Evolutionary conservation across 1,140 invertebrate species (phyloP).

Genomic region (Cotesia chilonis): DNA sequence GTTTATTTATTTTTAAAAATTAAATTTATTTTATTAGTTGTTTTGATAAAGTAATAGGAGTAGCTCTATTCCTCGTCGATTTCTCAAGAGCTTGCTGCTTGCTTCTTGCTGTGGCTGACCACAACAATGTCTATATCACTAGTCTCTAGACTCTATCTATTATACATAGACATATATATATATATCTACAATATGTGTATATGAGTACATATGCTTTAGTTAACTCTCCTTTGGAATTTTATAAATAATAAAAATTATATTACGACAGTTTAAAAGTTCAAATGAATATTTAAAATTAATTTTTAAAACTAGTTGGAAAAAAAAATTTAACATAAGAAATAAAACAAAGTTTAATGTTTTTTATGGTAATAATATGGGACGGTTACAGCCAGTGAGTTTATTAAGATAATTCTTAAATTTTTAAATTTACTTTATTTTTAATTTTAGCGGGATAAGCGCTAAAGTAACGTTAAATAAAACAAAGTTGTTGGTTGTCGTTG

Average conservation of each 20-base stretch:
- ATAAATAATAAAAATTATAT: not conserved
- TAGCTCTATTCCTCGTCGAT: conserved; percentile 45
- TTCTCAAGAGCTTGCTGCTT: conserved; percentile 43
- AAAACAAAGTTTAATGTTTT: not conserved
- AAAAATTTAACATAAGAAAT: not conserved
- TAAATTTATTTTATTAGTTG: no score
- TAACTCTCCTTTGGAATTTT: not conserved
- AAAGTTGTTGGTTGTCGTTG: conserved; percentile 21
- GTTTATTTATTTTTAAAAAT: no score
- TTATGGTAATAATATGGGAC: conserved; percentile 8
- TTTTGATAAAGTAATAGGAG: conserved; percentile 39
- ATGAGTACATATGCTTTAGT: not conserved
- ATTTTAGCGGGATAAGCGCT: not conserved
- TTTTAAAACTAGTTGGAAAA: not conserved
- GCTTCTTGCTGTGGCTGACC: conserved; percentile 49
- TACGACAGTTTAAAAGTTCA: not conserved
- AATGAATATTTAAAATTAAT: conserved; percentile 10
- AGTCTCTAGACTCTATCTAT: conserved; percentile 10
- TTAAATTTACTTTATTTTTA: not conserved
- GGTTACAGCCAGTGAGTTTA: not conserved
- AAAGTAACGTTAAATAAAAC: conserved; percentile 33
- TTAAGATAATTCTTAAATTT: conserved; percentile 11
- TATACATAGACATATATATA: no score
- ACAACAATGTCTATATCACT: conserved; percentile 57
- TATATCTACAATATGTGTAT: not conserved